Base-by-base conservation (phyloP, 1,140 invertebrate genomes). In the Pinna nobilis region DNA sequence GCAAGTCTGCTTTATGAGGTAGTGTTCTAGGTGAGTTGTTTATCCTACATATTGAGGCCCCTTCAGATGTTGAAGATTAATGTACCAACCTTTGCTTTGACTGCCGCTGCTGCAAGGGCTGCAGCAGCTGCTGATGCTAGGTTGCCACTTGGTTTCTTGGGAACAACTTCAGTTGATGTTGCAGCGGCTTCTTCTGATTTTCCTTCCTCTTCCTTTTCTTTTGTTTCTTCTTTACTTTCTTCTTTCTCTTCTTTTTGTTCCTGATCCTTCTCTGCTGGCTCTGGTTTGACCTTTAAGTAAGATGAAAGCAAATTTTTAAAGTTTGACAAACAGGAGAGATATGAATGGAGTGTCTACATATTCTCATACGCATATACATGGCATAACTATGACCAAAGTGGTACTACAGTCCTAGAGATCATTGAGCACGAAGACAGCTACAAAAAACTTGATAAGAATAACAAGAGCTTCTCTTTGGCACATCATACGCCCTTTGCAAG, bases 51-150 rank as follows among this genome's bases (percentile, higher is more conserved):
- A 6, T 28, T 53, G 7, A 53, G 4, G 4, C 15, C 25, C 25
- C 15, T 23, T 15, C 44, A 3, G 15, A 18, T 18, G 20, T 47
- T 6, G 18, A 11, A 5, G 6, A 25, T 20, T 15, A 18, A 9
- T 15, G 28, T 32, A 23, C 61, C 64, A 75, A 91, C 90, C 86
- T 99, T 99, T 0, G 98, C 98, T 90, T 99, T 99, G 0, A 99
- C 98, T 5, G 98, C 98, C 0, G 98, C 98, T 0, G 98, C 95
- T 0, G 97, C 95, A 5, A 99, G 89, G 9, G 98, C 98, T 1
- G 97, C 96, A 6, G 97, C 96, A 7, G 98, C 98, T 0, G 98
- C 98, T 0, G 96, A 94, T 83, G 82, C 81, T 11, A 89, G 76
- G 68, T 85, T 85, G 9, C 82, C 85, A 53, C 87, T 65, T 6